Conservation (phyloP, 2,113 vertebrate species). For the Neogale vison region DNA sequence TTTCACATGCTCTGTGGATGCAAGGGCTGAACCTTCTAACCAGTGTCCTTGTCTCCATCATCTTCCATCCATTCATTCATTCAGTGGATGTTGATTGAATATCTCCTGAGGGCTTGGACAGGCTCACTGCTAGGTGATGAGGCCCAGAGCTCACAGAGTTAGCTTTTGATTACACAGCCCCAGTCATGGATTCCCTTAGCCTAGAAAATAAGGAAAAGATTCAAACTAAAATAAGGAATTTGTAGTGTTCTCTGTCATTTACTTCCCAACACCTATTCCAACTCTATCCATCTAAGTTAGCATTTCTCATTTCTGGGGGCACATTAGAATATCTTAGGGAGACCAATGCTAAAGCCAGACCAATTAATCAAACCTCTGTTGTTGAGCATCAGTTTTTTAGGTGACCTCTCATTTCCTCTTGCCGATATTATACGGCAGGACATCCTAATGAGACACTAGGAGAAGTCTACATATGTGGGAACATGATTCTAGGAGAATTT, state of each 20-base stretch:
- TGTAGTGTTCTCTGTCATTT: neutral
- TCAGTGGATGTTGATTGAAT: neutral
- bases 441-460: neutral
- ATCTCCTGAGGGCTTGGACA: neutral
- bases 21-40: neutral
- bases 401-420: neutral
- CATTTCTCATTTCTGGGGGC: neutral
- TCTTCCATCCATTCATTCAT: neutral
- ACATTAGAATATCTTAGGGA: neutral
- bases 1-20: neutral
- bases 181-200: neutral
- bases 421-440: neutral
- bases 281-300: neutral
- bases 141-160: neutral
- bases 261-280: neutral
- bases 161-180: neutral
- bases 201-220: neutral
- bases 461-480: neutral
- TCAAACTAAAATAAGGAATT: neutral
- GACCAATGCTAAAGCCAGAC: neutral
- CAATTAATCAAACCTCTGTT: neutral
- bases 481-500: neutral
- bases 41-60: neutral
- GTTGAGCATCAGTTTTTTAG: neutral
- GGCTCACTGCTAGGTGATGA: no score